Percentiles rank a stretch among this genome's conserved stretches.
Evolutionary conservation across 2,113 vertebrate genomes (phyloP).

Genomic region (Dipodomys stephensi): DNA sequence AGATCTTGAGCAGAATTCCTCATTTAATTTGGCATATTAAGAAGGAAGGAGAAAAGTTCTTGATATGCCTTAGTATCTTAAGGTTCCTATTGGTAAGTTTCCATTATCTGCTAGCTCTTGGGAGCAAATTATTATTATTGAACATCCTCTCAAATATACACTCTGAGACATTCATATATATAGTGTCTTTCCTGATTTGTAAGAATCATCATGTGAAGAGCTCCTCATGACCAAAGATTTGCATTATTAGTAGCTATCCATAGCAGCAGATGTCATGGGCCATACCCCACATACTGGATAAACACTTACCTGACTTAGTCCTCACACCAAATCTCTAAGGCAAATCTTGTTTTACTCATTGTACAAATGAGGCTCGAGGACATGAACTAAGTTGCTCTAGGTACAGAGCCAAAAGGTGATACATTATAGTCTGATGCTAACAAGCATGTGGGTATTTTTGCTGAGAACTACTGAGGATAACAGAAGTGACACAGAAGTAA

Average conservation of each 20-base stretch:
- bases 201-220: background rate
- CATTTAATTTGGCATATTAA: slow-evolving; percentile 10
- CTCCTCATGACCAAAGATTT: background rate
- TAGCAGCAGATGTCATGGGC: background rate
- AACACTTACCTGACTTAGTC: too few species aligned
- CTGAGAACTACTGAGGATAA: background rate
- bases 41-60: background rate
- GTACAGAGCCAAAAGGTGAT: background rate
- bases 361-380: background rate
- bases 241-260: rapidly evolving
- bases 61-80: background rate
- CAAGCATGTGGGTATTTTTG: too few species aligned
- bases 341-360: background rate
- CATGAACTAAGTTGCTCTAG: background rate
- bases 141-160: background rate
- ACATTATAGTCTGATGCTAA: too few species aligned
- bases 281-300: background rate
- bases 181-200: background rate
- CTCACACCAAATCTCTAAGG: background rate
- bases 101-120: background rate
- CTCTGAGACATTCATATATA: background rate
- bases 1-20: background rate
- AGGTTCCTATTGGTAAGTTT: background rate
- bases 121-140: background rate
- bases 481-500: background rate